Percentiles rank a stretch among this genome's conserved stretches.
Evolutionary conservation across 1,140 invertebrate genomes (phyloP).

Genomic region (Formica exsecta): DNA sequence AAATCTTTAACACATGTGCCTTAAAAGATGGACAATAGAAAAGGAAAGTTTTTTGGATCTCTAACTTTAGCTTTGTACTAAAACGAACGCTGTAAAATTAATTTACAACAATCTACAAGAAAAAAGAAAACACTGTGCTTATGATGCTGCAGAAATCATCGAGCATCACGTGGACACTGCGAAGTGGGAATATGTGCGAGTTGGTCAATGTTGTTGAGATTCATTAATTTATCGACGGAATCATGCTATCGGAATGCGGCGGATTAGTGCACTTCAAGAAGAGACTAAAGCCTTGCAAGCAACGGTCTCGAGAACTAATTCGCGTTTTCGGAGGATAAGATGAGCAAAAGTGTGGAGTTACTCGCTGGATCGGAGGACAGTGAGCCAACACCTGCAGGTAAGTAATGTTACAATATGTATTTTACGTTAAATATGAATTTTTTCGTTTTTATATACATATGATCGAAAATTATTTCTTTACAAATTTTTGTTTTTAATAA

Average conservation of each 20-base stretch:
- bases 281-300: slow-evolving; percentile 77
- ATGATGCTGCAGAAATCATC: slow-evolving; percentile 37
- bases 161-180: slow-evolving; percentile 11
- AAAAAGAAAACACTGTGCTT: slow-evolving; percentile 41
- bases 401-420: slow-evolving; percentile 43
- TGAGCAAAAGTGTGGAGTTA: slow-evolving; percentile 84
- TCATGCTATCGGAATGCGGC: slow-evolving; percentile 76
- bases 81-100: background rate
- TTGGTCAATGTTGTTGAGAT: slow-evolving; percentile 69
- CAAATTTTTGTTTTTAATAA: too few relatives aligned
- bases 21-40: background rate
- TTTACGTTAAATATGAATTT: background rate
- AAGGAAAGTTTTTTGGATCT: background rate
- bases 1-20: background rate
- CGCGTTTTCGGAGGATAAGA: slow-evolving; percentile 74
- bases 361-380: slow-evolving; percentile 82
- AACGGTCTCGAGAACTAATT: slow-evolving; percentile 63
- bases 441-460: background rate
- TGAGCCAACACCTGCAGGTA: slow-evolving; percentile 76
- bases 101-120: background rate
- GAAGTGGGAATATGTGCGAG: slow-evolving; percentile 44
- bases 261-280: slow-evolving; percentile 78
- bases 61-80: slow-evolving; percentile 6
- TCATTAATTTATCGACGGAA: slow-evolving; percentile 69
- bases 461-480: too few relatives aligned